A percentile compares a stretch with the other conserved stretches of the same genome.
phyloP scores from a whole-genome alignment of 64 coral and sea anemone genomes.

The Astreopora myriophthalma region DNA sequence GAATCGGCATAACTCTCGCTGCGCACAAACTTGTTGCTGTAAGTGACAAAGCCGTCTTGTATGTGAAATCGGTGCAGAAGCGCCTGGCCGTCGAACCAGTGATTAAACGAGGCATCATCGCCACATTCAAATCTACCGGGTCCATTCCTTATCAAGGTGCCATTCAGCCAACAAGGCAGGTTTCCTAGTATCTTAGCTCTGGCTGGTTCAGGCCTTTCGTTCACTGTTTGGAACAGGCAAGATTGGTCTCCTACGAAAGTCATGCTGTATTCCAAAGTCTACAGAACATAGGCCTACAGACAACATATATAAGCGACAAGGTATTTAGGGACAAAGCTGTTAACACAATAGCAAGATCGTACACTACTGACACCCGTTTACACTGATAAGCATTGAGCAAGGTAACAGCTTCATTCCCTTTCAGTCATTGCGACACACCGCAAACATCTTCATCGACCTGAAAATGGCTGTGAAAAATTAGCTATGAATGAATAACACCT shows the following conservation, averaged over 20 bases:
- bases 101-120: slow-evolving; percentile 62
- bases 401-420: too few relatives aligned
- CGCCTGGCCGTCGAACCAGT: slow-evolving; percentile 87
- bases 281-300: too few relatives aligned
- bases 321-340: too few relatives aligned
- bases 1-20: slow-evolving; percentile 65
- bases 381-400: too few relatives aligned
- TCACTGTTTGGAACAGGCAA: slow-evolving; percentile 35
- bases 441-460: too few relatives aligned
- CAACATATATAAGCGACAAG: too few relatives aligned
- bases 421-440: too few relatives aligned
- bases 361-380: too few relatives aligned
- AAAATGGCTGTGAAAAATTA: too few relatives aligned
- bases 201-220: slow-evolving; percentile 64
- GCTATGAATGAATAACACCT: too few relatives aligned
- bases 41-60: slow-evolving; percentile 65
- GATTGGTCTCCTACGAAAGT: not conserved
- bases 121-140: slow-evolving; percentile 91
- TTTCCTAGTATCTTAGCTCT: slow-evolving; percentile 63
- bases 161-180: slow-evolving; percentile 81
- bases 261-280: too few relatives aligned
- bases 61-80: slow-evolving; percentile 87
- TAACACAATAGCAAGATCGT: too few relatives aligned
- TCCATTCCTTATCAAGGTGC: slow-evolving; percentile 79
- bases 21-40: slow-evolving; percentile 86